Conservation (phyloP, 1,140 invertebrate species). For the Coelopa frigida region DNA sequence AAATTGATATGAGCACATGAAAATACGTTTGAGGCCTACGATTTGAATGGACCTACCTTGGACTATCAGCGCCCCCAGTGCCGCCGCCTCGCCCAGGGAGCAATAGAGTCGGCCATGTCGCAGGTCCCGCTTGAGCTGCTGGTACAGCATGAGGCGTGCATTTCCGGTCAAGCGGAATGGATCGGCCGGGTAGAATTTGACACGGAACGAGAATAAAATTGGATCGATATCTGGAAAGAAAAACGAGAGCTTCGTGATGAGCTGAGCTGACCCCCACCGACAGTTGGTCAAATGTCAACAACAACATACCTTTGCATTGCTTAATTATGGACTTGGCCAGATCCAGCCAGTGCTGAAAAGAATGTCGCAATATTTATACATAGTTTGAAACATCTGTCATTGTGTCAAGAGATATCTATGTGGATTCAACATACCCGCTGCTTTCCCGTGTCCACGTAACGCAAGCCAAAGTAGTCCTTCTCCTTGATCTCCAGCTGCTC, state of each 20-base stretch:
- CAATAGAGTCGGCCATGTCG: conserved; percentile 91
- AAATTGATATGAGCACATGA: conserved; percentile 1
- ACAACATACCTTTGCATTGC: conserved; percentile 82
- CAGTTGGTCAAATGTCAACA: no score
- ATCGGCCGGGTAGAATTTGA: conserved; percentile 92
- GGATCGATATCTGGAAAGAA: conserved; percentile 67
- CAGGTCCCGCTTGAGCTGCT: conserved; percentile 90
- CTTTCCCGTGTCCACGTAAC: conserved; percentile 86
- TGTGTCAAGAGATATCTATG: conserved; percentile 58
- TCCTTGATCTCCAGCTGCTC: conserved; percentile 88
- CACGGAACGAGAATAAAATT: conserved; percentile 83
- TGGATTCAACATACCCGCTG: conserved; percentile 66
- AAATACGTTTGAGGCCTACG: background rate
- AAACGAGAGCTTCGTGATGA: background rate
- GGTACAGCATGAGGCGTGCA: conserved; percentile 55
- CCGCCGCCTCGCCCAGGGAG: conserved; percentile 77
- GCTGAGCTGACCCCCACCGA: no score
- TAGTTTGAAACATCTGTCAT: conserved; percentile 51
- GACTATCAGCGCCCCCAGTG: conserved; percentile 85
- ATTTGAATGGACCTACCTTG: conserved; percentile 67
- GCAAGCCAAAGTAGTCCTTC: conserved; percentile 94
- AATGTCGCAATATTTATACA: conserved; percentile 3
- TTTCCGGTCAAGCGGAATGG: conserved; percentile 53
- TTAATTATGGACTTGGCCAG: conserved; percentile 86
- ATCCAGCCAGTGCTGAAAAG: conserved; percentile 89